phyloP scores from a whole-genome alignment of 2,888 invertebrate genomes.

The Parelbella ahira region DNA sequence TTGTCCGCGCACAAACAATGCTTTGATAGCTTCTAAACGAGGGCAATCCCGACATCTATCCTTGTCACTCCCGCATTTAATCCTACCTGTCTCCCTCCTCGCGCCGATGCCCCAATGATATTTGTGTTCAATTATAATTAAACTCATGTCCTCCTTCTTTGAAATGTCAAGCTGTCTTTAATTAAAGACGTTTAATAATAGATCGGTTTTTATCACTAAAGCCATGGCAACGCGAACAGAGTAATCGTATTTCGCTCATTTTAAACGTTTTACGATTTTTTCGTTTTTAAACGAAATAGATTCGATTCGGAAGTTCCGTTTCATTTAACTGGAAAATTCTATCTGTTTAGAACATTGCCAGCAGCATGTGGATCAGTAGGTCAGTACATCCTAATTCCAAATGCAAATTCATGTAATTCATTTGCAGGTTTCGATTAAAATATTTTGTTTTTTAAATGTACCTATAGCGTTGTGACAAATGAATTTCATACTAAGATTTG shows the following conservation, averaged over 20 bases:
- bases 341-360: too few relatives aligned
- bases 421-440: too few relatives aligned
- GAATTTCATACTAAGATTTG: too few relatives aligned
- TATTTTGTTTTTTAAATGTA: too few relatives aligned
- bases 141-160: constrained; percentile 76
- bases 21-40: constrained; percentile 63
- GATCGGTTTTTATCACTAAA: constrained; percentile 46
- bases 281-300: background rate
- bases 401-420: too few relatives aligned
- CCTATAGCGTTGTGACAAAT: too few relatives aligned
- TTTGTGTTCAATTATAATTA: constrained; percentile 78
- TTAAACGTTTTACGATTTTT: constrained; percentile 4
- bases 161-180: constrained; percentile 78
- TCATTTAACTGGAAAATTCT: too few relatives aligned
- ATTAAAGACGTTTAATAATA: constrained; percentile 71
- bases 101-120: constrained; percentile 74
- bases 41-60: constrained; percentile 67
- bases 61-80: constrained; percentile 50
- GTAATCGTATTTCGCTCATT: constrained; percentile 3
- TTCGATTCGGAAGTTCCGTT: too few relatives aligned
- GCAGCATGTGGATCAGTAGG: too few relatives aligned
- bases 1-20: constrained; percentile 63
- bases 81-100: constrained; percentile 43
- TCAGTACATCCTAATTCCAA: too few relatives aligned
- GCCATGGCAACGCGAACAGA: constrained; percentile 31